Evolutionary conservation across 1,140 invertebrate genomes (phyloP).

Genomic region (Heliconius eleuchia): DNA sequence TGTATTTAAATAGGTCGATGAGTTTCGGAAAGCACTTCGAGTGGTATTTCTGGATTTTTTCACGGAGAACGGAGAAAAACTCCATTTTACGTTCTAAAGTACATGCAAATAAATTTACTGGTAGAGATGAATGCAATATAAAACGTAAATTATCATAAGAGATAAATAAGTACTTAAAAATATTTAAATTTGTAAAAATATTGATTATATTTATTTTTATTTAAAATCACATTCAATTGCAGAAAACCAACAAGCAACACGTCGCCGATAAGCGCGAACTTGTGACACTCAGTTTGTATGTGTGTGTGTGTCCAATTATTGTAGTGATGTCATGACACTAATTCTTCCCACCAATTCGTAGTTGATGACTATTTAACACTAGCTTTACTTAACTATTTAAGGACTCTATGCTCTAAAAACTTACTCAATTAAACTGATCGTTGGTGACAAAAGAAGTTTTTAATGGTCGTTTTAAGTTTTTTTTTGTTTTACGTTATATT

Average conservation of each 20-base stretch:
- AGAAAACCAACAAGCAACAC: slow-evolving; percentile 28
- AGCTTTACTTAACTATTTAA: slow-evolving; percentile 6
- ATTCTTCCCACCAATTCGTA: slow-evolving; percentile 48
- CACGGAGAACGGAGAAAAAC: too few relatives aligned
- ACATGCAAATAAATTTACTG: too few relatives aligned
- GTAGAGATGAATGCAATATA: too few relatives aligned
- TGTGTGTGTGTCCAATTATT: slow-evolving; percentile 39
- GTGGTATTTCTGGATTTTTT: too few relatives aligned
- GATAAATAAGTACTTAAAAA: background rate
- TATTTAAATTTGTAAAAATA: background rate
- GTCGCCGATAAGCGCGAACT: slow-evolving; percentile 22
- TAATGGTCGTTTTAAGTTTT: background rate
- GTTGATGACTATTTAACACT: slow-evolving; percentile 24
- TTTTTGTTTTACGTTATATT: too few relatives aligned
- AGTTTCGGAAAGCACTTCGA: too few relatives aligned
- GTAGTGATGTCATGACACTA: slow-evolving; percentile 55
- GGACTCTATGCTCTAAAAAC: background rate
- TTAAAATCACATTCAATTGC: background rate
- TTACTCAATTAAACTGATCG: background rate
- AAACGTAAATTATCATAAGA: too few relatives aligned
- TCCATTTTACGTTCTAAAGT: too few relatives aligned
- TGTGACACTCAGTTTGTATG: slow-evolving; percentile 13
- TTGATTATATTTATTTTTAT: background rate
- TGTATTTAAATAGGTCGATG: too few relatives aligned
- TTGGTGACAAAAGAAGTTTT: background rate